A percentile compares a stretch with the other conserved stretches of the same genome.
Conservation (phyloP, 1,140 invertebrate species). For the Ylistrum balloti region DNA sequence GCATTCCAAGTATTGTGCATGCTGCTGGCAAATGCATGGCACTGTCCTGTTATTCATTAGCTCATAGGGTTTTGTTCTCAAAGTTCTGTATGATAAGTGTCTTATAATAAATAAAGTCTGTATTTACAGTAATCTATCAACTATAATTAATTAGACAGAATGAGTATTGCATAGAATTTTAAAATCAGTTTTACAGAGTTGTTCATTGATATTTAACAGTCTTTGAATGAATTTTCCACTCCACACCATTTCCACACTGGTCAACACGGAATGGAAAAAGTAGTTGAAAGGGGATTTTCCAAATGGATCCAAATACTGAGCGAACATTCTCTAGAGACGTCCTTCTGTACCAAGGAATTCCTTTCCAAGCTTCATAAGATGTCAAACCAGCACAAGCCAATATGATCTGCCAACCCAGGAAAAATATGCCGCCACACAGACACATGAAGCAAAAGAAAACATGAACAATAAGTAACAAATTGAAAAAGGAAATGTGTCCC, state of each 20-base stretch:
- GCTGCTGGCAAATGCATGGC: no score
- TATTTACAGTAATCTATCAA: no score
- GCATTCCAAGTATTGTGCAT: no score
- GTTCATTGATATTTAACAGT: background rate
- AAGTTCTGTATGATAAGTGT: no score
- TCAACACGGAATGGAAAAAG: conserved; percentile 64
- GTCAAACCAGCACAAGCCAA: conserved; percentile 70
- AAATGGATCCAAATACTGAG: conserved; percentile 70
- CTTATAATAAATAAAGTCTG: no score
- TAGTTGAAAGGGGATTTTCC: conserved; percentile 63
- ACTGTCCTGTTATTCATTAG: no score
- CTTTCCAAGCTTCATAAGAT: conserved; percentile 68
- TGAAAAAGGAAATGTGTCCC: conserved; percentile 63
- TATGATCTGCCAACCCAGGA: conserved; percentile 66
- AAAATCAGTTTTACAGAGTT: background rate
- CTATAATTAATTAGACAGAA: no score
- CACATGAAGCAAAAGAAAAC: conserved; percentile 61
- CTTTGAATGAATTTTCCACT: conserved; percentile 64
- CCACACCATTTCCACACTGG: conserved; percentile 64
- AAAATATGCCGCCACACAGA: conserved; percentile 58
- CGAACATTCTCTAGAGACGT: conserved; percentile 63
- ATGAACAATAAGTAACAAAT: conserved; percentile 63
- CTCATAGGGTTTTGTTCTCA: no score
- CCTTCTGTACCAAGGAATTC: conserved; percentile 59
- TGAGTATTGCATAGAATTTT: background rate